These are phyloP conservation scores for Sarotherodon lohbergeri DNA, from an alignment of 2,113 vertebrate species.

Conservation along the genomic window DNA sequence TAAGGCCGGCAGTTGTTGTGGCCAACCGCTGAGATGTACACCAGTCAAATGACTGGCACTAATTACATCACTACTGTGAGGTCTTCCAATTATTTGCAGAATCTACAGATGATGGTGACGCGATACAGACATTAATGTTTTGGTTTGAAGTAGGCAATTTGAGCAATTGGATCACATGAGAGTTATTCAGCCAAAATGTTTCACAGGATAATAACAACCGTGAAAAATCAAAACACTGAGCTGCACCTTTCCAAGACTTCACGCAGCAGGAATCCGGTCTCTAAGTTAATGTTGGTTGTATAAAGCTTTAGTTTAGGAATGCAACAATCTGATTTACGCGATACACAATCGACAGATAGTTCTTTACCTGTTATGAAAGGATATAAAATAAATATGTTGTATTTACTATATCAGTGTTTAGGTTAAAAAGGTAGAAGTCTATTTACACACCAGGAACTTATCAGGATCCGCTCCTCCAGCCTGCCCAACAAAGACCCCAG, in stretches of 20 bases:
- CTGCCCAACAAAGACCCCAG: constrained; percentile 87
- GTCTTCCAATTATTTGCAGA: constrained; percentile 33
- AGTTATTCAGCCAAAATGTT: constrained; percentile 31
- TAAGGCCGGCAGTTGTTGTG: constrained; percentile 14
- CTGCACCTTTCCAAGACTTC: background rate
- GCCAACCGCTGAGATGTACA: constrained; percentile 16
- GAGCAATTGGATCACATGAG: constrained; percentile 48
- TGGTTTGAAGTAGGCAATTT: constrained; percentile 42
- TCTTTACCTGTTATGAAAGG: background rate
- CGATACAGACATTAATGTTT: constrained; percentile 10
- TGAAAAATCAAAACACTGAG: background rate
- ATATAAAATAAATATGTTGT: background rate
- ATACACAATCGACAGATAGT: background rate
- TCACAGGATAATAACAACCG: background rate
- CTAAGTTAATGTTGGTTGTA: background rate
- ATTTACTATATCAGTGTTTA: background rate
- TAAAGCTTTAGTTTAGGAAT: background rate
- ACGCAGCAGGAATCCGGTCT: background rate
- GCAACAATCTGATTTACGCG: background rate
- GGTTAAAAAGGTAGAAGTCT: background rate
- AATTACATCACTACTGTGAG: constrained; percentile 36
- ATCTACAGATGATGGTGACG: background rate
- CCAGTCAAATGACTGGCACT: constrained; percentile 9
- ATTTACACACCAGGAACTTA: constrained; percentile 83
- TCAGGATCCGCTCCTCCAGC: constrained; percentile 83